Conservation (phyloP, 2,113 vertebrate species). For the Nyctereutes procyonoides region DNA sequence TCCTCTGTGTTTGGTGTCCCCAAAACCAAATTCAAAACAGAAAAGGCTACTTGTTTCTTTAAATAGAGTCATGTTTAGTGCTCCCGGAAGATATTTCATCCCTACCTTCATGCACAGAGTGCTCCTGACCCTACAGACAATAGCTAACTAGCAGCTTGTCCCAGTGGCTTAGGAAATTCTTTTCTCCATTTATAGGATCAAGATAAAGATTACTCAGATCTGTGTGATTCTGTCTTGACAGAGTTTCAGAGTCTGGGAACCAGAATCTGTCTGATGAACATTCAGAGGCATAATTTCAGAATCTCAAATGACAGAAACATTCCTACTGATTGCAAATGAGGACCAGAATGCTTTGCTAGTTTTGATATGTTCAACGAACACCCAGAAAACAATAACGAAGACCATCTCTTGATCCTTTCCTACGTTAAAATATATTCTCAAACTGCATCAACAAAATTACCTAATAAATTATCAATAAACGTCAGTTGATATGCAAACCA, state of each 20-base stretch:
- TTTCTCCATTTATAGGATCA: conserved; percentile 43
- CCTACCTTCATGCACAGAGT: background rate
- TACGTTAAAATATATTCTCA: background rate
- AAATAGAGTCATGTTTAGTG: background rate
- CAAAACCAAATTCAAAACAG: conserved; percentile 12
- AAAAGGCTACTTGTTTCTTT: background rate
- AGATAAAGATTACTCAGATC: conserved; percentile 55
- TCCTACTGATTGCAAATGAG: conserved; percentile 42
- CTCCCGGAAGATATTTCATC: conserved; percentile 14
- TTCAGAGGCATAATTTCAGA: conserved; percentile 57
- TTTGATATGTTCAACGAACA: conserved; percentile 30
- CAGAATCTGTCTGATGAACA: background rate
- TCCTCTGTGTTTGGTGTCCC: background rate
- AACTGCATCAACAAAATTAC: background rate
- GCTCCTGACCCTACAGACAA: conserved; percentile 13
- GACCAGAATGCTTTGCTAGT: background rate
- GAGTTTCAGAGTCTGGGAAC: conserved; percentile 53
- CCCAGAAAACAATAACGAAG: background rate
- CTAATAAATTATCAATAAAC: background rate
- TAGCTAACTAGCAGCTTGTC: background rate
- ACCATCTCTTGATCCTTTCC: background rate
- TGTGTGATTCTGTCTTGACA: conserved; percentile 59
- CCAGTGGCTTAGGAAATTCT: conserved; percentile 29
- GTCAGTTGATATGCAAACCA: background rate
- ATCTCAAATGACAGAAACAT: conserved; percentile 58